Evolutionary conservation across 2,888 invertebrate genomes (phyloP).

Genomic region (Eumerus sabulonum): DNA sequence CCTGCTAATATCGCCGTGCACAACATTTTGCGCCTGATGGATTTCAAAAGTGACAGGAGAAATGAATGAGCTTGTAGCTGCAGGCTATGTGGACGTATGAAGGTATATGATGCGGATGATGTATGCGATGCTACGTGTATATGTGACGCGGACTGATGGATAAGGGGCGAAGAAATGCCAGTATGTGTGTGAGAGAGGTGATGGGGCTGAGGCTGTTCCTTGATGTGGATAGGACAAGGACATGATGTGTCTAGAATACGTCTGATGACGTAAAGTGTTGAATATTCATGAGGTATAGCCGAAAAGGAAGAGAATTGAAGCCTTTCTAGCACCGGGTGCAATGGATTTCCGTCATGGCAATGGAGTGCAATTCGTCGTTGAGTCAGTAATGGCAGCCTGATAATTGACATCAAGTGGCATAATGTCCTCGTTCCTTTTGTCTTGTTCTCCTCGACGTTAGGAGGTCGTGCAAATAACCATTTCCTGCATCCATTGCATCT

Average conservation of each 20-base stretch:
- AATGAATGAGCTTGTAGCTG: conserved; percentile 48
- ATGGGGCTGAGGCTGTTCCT: conserved; percentile 29
- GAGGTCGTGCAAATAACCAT: too few species aligned
- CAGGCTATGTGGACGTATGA: conserved; percentile 37
- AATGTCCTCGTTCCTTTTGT: not conserved
- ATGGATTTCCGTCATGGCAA: too few species aligned
- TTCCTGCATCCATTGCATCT: too few species aligned
- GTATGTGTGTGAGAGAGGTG: not conserved
- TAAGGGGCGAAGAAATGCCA: too few species aligned
- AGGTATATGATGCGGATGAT: conserved; percentile 8
- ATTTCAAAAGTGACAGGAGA: conserved; percentile 53
- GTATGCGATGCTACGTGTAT: too few species aligned
- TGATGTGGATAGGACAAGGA: not conserved
- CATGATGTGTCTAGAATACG: conserved; percentile 40
- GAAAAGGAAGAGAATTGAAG: conserved; percentile 9
- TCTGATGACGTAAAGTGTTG: conserved; percentile 43
- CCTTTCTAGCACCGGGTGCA: too few species aligned
- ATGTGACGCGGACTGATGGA: too few species aligned
- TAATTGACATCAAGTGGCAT: too few species aligned
- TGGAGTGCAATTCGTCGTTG: too few species aligned
- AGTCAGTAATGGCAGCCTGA: too few species aligned
- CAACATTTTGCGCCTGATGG: conserved; percentile 49
- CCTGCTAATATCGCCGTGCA: conserved; percentile 46
- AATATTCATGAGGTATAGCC: conserved; percentile 40
- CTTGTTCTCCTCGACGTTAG: too few species aligned